These are phyloP conservation scores for Dicerorhinus sumatrensis DNA, from an alignment of 2,113 vertebrate genomes.

Conservation along the genomic window DNA sequence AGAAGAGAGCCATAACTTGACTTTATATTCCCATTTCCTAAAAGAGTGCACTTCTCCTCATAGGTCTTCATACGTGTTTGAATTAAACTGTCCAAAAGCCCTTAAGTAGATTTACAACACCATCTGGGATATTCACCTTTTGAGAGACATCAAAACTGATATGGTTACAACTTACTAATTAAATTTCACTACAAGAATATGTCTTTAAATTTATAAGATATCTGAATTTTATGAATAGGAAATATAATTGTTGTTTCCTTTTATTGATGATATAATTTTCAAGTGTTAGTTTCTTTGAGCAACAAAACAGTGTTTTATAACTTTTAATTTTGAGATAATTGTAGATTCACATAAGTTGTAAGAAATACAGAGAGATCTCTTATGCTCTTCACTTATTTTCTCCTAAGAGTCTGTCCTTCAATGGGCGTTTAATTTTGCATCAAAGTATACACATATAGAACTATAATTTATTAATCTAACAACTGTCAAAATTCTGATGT, in stretches of 20 bases:
- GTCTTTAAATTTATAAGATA: slow-evolving; percentile 1
- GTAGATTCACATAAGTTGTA: background rate
- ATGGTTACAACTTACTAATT: background rate
- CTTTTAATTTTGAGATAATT: background rate
- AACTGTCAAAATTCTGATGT: background rate
- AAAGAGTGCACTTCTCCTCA: background rate
- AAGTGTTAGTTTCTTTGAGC: background rate
- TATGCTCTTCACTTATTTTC: background rate
- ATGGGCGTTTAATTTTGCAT: background rate
- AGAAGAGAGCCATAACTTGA: background rate
- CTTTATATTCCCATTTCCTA: background rate
- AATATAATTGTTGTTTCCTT: background rate
- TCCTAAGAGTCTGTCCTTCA: background rate
- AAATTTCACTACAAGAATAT: background rate
- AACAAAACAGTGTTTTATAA: background rate
- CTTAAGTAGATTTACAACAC: background rate
- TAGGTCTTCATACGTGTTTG: background rate
- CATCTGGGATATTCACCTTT: background rate
- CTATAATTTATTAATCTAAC: background rate
- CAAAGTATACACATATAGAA: background rate
- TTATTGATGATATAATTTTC: slow-evolving; percentile 2
- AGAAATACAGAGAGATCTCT: background rate
- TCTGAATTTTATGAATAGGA: background rate
- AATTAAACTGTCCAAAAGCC: background rate
- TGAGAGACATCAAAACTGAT: background rate